Evolutionary conservation across 2,888 invertebrate genomes (phyloP).

Genomic region (Esperia sulphurella): DNA sequence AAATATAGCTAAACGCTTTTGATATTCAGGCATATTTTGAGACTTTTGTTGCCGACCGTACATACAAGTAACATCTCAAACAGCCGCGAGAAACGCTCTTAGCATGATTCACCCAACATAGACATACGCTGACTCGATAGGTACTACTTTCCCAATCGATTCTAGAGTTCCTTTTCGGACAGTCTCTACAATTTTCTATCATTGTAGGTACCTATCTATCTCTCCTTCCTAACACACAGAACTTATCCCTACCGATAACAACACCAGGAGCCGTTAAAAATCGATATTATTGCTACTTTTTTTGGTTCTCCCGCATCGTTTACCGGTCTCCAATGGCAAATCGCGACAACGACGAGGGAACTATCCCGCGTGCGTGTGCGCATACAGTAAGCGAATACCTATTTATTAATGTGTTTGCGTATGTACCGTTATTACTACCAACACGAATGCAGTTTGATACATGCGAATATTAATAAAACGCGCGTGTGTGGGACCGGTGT

Average conservation of each 20-base stretch:
- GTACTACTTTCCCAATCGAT: constrained; percentile 36
- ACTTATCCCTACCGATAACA: constrained; percentile 17
- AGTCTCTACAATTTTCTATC: constrained; percentile 27
- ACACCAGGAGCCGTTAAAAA: constrained; percentile 39
- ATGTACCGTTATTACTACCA: constrained; percentile 58
- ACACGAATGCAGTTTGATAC: constrained; percentile 44
- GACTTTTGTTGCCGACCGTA: background rate
- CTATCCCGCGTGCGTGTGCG: constrained; percentile 55
- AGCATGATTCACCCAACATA: constrained; percentile 43
- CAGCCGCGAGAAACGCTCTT: constrained; percentile 31
- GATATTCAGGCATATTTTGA: too few relatives aligned
- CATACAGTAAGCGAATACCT: constrained; percentile 34
- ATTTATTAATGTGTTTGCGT: constrained; percentile 46
- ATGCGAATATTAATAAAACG: constrained; percentile 38
- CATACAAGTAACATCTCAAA: constrained; percentile 31
- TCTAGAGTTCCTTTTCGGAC: constrained; percentile 16
- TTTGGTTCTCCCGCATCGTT: constrained; percentile 56
- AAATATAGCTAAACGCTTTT: too few relatives aligned
- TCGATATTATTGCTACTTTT: constrained; percentile 48
- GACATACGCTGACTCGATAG: constrained; percentile 20
- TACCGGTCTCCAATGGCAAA: constrained; percentile 41
- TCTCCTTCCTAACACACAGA: constrained; percentile 2
- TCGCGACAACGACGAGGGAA: constrained; percentile 44
- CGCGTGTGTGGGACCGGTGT: constrained; percentile 39
- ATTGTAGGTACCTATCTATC: constrained; percentile 15